Evolutionary conservation across 1,140 invertebrate species (phyloP).

Genomic region (Habropoda laboriosa): DNA sequence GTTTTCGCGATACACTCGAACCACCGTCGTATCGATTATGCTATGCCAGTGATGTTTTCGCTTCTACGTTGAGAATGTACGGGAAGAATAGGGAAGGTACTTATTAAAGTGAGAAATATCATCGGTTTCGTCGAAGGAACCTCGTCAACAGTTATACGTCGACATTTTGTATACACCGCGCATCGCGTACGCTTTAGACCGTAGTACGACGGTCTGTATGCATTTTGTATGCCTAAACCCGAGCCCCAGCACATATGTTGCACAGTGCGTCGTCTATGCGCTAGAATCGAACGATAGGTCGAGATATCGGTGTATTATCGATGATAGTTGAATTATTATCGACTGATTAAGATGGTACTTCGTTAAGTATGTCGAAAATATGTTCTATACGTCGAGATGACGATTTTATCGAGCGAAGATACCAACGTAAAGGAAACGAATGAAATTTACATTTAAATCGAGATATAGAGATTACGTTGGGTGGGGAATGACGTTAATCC

Average conservation of each 20-base stretch:
- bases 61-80: neutral
- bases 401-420: neutral
- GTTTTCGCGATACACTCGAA: conserved; percentile 31
- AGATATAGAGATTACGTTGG: neutral
- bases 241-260: neutral
- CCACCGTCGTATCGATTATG: conserved; percentile 48
- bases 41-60: conserved; percentile 8
- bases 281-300: neutral
- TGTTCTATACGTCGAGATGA: too few relatives aligned
- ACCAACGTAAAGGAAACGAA: neutral
- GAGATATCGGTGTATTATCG: neutral
- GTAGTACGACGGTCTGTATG: neutral
- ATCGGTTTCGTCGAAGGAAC: neutral
- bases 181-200: neutral
- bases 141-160: neutral
- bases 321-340: neutral
- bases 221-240: neutral
- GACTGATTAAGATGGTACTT: neutral
- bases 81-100: neutral
- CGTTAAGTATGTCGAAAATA: neutral
- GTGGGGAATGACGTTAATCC: conserved; percentile 1
- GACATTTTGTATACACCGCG: conserved; percentile 30
- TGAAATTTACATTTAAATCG: neutral
- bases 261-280: neutral
- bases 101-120: neutral